phyloP scores from a whole-genome alignment of 2,888 invertebrate species.

The Chrysodeixis includens region DNA sequence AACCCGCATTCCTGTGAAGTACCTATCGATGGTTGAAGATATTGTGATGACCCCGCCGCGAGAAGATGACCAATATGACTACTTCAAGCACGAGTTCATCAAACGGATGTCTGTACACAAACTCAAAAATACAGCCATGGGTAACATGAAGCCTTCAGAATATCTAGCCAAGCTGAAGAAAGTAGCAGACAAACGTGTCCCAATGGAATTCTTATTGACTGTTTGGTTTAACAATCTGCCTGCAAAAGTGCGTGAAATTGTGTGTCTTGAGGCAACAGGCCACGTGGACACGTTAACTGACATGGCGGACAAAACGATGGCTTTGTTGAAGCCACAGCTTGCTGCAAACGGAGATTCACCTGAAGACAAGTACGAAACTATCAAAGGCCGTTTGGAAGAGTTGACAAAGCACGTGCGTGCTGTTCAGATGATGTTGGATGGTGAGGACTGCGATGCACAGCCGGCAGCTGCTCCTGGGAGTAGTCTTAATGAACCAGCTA shows the following conservation, averaged over 20 bases:
- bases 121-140: slow-evolving; percentile 16
- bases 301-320: slow-evolving; percentile 39
- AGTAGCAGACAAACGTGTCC: slow-evolving; percentile 22
- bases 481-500: background rate
- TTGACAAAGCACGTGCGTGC: slow-evolving; percentile 24
- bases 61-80: slow-evolving; percentile 15
- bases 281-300: slow-evolving; percentile 20
- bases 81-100: slow-evolving; percentile 40
- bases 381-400: slow-evolving; percentile 21
- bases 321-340: slow-evolving; percentile 7
- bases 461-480: background rate
- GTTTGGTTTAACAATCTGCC: slow-evolving; percentile 42
- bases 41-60: slow-evolving; percentile 32
- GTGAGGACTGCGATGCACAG: background rate
- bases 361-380: slow-evolving; percentile 12
- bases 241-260: slow-evolving; percentile 29
- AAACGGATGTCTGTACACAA: slow-evolving; percentile 33
- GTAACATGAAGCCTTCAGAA: slow-evolving; percentile 31
- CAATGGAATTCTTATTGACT: slow-evolving; percentile 26
- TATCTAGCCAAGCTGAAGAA: slow-evolving; percentile 26
- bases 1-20: slow-evolving; percentile 25
- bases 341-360: background rate
- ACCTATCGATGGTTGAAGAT: slow-evolving; percentile 28
- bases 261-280: slow-evolving; percentile 24
- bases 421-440: slow-evolving; percentile 17